Evolutionary conservation across 2,888 invertebrate genomes (phyloP).

Genomic region (Drosophila setosimentum): DNA sequence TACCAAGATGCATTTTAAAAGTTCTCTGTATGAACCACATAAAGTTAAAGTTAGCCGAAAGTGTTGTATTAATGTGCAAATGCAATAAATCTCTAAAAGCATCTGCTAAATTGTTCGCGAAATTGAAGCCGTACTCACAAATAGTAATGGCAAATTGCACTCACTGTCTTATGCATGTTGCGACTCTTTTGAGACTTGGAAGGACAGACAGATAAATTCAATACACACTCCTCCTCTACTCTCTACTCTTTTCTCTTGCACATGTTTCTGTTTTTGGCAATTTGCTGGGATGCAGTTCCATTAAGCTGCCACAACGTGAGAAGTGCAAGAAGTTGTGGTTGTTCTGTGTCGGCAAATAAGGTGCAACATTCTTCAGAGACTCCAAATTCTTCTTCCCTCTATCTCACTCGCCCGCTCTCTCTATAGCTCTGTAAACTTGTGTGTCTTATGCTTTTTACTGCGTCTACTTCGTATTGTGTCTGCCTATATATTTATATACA

Average conservation of each 20-base stretch:
- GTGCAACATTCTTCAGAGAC: slow-evolving; percentile 52
- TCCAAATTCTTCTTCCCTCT: slow-evolving; percentile 15
- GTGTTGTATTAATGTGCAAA: not conserved
- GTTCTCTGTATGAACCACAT: not conserved
- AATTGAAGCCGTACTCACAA: slow-evolving; percentile 7
- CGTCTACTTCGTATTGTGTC: slow-evolving; percentile 31
- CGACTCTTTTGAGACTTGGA: slow-evolving; percentile 9
- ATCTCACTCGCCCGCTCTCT: not conserved
- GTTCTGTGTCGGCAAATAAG: slow-evolving; percentile 36
- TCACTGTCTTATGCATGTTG: slow-evolving; percentile 33
- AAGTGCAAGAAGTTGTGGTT: slow-evolving; percentile 26
- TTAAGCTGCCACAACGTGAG: slow-evolving; percentile 51
- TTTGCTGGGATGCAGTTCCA: slow-evolving; percentile 56
- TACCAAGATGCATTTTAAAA: not conserved
- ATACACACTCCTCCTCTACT: not conserved
- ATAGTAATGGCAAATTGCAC: slow-evolving; percentile 12
- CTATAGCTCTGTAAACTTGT: slow-evolving; percentile 30
- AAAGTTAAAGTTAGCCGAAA: not conserved
- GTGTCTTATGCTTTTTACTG: slow-evolving; percentile 21
- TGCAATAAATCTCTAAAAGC: not conserved
- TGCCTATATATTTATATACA: not conserved
- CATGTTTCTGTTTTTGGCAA: slow-evolving; percentile 38
- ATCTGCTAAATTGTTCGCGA: slow-evolving; percentile 44
- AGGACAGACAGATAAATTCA: slow-evolving; percentile 14
- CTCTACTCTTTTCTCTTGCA: slow-evolving; percentile 9